phyloP scores from a whole-genome alignment of 1,140 invertebrate genomes.

The Aporrectodea caliginosa region DNA sequence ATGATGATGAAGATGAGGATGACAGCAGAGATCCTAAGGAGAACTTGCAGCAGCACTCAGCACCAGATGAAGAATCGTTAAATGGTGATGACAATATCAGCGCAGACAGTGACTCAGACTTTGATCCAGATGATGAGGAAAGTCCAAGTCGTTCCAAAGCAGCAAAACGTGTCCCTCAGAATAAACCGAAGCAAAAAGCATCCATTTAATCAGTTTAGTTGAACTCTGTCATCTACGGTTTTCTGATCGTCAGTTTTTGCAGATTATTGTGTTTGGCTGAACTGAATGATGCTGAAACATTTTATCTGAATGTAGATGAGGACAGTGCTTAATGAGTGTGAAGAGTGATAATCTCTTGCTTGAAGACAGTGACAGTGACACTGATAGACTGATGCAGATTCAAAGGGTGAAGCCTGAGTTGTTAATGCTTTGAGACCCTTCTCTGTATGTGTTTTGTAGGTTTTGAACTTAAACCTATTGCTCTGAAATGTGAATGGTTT shows the following conservation, averaged over 20 bases:
- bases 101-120: background rate
- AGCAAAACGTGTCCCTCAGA: background rate
- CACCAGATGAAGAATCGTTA: background rate
- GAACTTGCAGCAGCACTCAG: background rate
- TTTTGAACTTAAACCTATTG: no score
- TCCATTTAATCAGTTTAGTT: background rate
- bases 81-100: background rate
- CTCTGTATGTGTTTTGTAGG: no score
- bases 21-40: background rate
- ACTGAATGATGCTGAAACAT: background rate
- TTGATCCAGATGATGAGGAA: background rate
- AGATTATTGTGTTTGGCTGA: background rate
- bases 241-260: background rate
- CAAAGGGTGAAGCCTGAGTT: no score
- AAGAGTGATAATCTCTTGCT: no score
- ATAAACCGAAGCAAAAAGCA: background rate
- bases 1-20: no score
- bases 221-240: background rate
- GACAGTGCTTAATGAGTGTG: no score
- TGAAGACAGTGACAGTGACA: no score
- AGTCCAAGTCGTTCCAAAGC: background rate
- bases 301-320: background rate
- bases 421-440: no score
- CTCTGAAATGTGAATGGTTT: no score
- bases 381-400: no score